Percentiles rank a stretch among this genome's conserved stretches.
Evolutionary conservation across 2,113 vertebrate species (phyloP).

Genomic region (Gallinago media): DNA sequence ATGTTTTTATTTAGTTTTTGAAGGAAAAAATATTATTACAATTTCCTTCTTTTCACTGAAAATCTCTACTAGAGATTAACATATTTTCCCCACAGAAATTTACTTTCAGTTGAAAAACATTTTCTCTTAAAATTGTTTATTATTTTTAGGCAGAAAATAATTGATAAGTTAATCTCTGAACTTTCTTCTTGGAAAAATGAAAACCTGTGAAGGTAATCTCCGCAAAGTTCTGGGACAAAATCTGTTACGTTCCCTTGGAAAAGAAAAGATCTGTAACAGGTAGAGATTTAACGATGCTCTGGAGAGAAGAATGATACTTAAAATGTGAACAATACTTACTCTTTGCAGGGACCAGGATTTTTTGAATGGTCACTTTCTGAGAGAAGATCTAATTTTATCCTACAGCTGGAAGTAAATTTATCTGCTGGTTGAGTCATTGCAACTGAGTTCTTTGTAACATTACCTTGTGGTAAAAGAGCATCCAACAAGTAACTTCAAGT

Average conservation of each 20-base stretch:
- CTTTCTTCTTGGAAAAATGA: not conserved
- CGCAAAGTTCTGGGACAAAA: not conserved
- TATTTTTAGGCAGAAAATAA: not conserved
- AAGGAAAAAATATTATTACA: not conserved
- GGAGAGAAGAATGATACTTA: not conserved
- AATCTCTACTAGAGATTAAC: not conserved
- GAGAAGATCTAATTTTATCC: not conserved
- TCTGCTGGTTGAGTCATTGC: not conserved
- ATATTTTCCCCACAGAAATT: not conserved
- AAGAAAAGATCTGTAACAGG: not conserved
- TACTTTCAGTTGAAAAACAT: not conserved
- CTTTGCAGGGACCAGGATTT: not conserved
- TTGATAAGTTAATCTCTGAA: not conserved
- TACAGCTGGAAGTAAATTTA: not conserved
- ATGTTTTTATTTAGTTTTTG: not conserved
- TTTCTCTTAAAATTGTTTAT: not conserved
- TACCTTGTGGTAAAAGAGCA: not conserved
- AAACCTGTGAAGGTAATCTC: not conserved
- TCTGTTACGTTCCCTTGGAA: not conserved
- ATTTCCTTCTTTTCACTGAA: not conserved
- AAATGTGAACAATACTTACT: not conserved
- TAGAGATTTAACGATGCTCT: not conserved
- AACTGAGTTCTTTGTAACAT: not conserved
- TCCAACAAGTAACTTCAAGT: not conserved
- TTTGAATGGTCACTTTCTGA: not conserved